Evolutionary conservation across 2,797 vertebrate genomes (phyloP), one percentile per base, ranked within the genome.

Genomic region (Ctenopoma kingsleyae): DNA sequence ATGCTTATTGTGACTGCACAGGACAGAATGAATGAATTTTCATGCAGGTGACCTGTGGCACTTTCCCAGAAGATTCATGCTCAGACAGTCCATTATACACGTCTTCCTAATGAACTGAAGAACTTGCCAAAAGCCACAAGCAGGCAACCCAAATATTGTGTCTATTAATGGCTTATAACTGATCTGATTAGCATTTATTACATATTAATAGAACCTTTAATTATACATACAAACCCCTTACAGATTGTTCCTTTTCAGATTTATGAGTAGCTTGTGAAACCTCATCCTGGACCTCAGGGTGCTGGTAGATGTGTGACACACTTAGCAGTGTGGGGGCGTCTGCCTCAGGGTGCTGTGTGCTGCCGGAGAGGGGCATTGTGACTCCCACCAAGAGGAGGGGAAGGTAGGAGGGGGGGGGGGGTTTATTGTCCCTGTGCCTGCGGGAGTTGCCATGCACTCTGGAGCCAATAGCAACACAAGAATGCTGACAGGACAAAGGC

Each of bases 401-500:
- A 75, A 52, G 71, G 80, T 69, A 20, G 52, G 43, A 22, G 50
- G 6, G 49, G 52, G 22, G 35, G 82, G 65, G 80, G 64, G 71
- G 53, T 70, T 74, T 74, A 87, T 90, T 91, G 89, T 91, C 87
- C 83, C 72, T 2, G 22, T 82, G 86, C 57, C 88, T 80, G 88
- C 90, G 59, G 90, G 90, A 92, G 89, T 87, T 89, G 89, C 87
- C 88, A 85, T 90, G 67, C 76, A 84, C 78, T 83, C 78, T 60
- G 82, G 89, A 92, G 91, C 87, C 84, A 87, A 81, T 19, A 3
- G 87, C 92, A 87, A 88, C 68, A 46, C 86, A 93, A 90, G 91
- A 93, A 93, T 91, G 90, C 89, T 84, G 80, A 76, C 67, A 76
- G 88, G 91, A 91, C 90, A 96, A 95, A 95, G 84, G 83, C 82